phyloP scores from a whole-genome alignment of 2,797 vertebrate species.

The Crenuchus spilurus region DNA sequence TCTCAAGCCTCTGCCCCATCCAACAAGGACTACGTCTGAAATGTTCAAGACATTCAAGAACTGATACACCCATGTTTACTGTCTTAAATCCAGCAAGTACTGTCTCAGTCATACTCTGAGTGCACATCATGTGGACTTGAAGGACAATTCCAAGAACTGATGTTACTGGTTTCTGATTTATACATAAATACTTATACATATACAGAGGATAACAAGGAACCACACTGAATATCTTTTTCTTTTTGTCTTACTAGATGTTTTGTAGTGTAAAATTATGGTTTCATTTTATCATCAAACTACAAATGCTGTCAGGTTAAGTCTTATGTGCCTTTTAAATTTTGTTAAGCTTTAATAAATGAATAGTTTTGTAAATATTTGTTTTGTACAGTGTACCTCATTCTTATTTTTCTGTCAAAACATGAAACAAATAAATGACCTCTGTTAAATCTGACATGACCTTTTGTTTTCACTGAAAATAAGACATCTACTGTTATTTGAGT shows the following conservation, averaged over 20 bases:
- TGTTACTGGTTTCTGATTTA: constrained; percentile 1
- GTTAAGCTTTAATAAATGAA: constrained; percentile 16
- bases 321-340: constrained; percentile 17
- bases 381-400: constrained; percentile 52
- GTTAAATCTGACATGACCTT: not conserved
- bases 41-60: constrained; percentile 7
- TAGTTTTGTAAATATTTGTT: constrained; percentile 70
- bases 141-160: constrained; percentile 10
- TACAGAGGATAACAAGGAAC: constrained; percentile 33
- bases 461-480: not conserved
- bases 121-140: constrained; percentile 33
- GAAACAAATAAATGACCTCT: constrained; percentile 21
- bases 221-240: constrained; percentile 14
- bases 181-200: not conserved
- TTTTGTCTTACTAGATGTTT: not conserved
- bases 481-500: constrained; percentile 10
- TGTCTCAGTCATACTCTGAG: constrained; percentile 12
- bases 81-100: constrained; percentile 20
- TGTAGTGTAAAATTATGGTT: constrained; percentile 1
- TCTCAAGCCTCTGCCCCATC: constrained; percentile 77
- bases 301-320: constrained; percentile 21
- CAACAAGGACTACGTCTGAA: constrained; percentile 84
- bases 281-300: constrained; percentile 10
- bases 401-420: constrained; percentile 5
- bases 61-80: constrained; percentile 29